Conservation (phyloP, 2,113 vertebrate genomes). For the Grammomys dolichurus region DNA sequence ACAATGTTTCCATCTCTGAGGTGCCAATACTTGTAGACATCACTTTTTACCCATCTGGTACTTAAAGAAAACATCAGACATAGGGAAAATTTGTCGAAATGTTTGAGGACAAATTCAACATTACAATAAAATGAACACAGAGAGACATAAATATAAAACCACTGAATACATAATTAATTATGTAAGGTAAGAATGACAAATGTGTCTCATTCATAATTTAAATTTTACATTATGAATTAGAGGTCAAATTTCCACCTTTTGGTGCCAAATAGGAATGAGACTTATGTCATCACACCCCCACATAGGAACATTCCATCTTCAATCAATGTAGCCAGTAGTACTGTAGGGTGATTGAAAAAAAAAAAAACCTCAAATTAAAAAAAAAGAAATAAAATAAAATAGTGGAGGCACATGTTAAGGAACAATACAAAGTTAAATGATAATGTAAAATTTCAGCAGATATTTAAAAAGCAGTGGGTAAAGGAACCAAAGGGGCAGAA, state of each 20-base stretch:
- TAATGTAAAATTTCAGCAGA: neutral
- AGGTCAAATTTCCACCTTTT: neutral
- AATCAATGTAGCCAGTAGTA: neutral
- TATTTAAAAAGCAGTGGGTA: neutral
- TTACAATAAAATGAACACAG: neutral
- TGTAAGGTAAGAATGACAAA: neutral
- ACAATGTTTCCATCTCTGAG: neutral
- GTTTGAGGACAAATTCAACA: constrained; percentile 23
- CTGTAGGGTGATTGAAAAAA: neutral
- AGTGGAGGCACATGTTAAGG: constrained; percentile 6
- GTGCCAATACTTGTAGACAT: neutral
- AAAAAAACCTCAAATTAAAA: neutral
- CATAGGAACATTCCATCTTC: neutral
- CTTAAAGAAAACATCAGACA: neutral
- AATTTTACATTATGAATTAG: neutral
- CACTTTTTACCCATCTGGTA: neutral
- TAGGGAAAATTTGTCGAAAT: neutral
- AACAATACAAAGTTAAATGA: neutral
- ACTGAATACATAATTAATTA: neutral
- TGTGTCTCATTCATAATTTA: neutral
- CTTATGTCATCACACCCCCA: neutral
- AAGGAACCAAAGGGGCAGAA: neutral
- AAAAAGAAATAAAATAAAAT: neutral
- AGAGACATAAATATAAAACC: neutral
- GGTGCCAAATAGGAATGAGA: neutral